Percentiles rank a stretch among this genome's conserved stretches.
Conservation (phyloP, 2,888 invertebrate genomes). For the Galerucella nymphaeae region DNA sequence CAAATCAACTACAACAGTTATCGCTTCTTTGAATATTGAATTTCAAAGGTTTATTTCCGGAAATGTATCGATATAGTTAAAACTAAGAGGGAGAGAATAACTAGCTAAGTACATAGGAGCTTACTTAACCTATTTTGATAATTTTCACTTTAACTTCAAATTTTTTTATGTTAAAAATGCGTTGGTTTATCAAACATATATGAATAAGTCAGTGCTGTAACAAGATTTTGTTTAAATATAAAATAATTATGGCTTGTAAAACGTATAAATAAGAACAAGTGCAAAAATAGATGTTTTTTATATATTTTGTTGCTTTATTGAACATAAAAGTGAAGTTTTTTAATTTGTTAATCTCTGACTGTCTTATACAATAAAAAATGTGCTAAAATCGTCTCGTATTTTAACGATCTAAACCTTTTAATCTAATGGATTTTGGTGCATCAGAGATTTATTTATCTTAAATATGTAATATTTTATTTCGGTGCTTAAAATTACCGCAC, state of each 20-base stretch:
- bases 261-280: too few species aligned
- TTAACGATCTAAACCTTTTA: neutral
- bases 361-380: neutral
- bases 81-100: constrained; percentile 2
- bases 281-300: neutral
- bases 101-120: neutral
- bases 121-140: constrained; percentile 26
- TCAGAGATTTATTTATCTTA: neutral
- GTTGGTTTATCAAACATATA: neutral
- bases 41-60: constrained; percentile 11
- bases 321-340: neutral
- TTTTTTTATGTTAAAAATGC: neutral
- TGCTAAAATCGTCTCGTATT: neutral
- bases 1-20: constrained; percentile 17
- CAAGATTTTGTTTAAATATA: neutral
- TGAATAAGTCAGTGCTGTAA: neutral
- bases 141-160: constrained; percentile 10
- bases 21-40: constrained; percentile 15
- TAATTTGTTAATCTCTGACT: neutral
- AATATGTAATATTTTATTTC: neutral
- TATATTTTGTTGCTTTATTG: neutral
- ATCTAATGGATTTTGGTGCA: neutral
- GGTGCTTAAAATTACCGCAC: neutral
- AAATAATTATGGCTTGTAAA: too few species aligned
- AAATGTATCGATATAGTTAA: neutral